Evolutionary conservation across 2,888 invertebrate genomes (phyloP), one percentile per base, ranked within the genome.

Genomic region (Syrista parreyssii): DNA sequence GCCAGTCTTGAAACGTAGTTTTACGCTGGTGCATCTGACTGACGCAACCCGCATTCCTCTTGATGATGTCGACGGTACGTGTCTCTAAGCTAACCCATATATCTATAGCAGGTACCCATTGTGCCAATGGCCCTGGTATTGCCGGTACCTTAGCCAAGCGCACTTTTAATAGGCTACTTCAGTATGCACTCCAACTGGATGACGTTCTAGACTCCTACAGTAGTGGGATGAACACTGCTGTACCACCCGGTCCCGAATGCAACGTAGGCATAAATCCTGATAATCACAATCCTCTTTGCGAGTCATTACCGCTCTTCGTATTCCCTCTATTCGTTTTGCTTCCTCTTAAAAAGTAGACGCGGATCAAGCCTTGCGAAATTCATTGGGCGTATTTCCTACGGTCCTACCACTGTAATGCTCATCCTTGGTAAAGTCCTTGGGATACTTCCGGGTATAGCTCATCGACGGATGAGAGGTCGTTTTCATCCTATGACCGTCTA

Each of bases 151-250:
- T 74, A n/a, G 74, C 78, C 55, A 30, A 68, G 78, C 69, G 68
- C 74, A 78, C 78, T 74, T 76, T 78, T 78, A 78, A 78, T 81
- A 82, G 76, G 78, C 79, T 76, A 80, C 83, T 82, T 74, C 76
- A 77, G 76, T 79, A 78, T 79, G 81, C 80, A 79, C 80, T 82
- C 74, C 74, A 74, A 78, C 77, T 76, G 79, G 79, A 82, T 79
- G 80, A 78, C 78, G 79, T 79, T 80, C 76, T 75, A 75, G 34
- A 68, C 79, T 74, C 75, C 76, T 78, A 74, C 35, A 4, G 6
- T n/a, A 31, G 15, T 12, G 35, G 35, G 23, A 36, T 23, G 35
- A 36, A 35, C 23, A 33, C 40, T 40, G 15, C 12, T 40, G 32
- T 11, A 73, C 74, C 34, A 74, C 23, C 2, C 35, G 74, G 33